Conservation (phyloP, 2,113 vertebrate genomes). For the Ondatra zibethicus region DNA sequence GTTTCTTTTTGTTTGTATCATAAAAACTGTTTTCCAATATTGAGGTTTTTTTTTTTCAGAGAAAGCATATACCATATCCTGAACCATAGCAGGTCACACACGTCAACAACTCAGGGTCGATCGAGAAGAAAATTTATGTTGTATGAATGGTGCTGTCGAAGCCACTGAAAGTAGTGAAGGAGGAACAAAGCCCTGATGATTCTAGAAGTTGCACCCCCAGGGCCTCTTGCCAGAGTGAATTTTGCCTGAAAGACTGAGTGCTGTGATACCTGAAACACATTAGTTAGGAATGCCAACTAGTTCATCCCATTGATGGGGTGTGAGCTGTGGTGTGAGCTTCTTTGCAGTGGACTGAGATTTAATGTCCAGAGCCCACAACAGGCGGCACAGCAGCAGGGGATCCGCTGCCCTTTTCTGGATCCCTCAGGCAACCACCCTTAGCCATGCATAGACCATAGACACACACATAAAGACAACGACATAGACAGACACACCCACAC, state of each 20-base stretch:
- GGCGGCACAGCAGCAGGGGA: not conserved
- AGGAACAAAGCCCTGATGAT: not conserved
- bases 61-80: not conserved
- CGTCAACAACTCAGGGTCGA: not conserved
- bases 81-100: not conserved
- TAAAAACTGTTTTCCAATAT: not conserved
- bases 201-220: not conserved
- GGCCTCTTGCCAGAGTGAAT: not conserved
- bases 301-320: not conserved
- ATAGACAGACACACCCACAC: not conserved
- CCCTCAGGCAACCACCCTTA: not conserved
- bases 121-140: not conserved
- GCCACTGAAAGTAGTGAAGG: not conserved
- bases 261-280: not conserved
- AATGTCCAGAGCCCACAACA: not conserved
- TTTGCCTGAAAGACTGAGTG: not conserved
- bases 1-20: not conserved
- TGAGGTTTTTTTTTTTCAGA: not conserved
- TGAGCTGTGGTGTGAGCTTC: not conserved
- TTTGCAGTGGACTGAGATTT: too few relatives aligned
- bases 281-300: conserved; percentile 39
- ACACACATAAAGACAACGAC: not conserved
- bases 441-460: not conserved
- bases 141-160: not conserved
- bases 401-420: not conserved